phyloP scores from a whole-genome alignment of 2,113 vertebrate species.

The Hypanus sabinus region DNA sequence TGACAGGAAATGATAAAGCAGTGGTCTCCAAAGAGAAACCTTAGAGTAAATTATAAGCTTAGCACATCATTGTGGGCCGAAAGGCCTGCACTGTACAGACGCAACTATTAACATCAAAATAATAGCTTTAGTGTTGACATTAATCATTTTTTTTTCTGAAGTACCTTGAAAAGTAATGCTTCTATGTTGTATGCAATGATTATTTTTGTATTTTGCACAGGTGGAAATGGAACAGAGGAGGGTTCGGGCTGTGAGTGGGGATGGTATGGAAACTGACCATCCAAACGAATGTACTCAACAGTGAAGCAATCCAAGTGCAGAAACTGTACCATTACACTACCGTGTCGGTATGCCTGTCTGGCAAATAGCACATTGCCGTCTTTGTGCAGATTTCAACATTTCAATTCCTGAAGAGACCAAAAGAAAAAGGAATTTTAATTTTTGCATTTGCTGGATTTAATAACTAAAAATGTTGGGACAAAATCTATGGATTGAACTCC shows the following conservation, averaged over 20 bases:
- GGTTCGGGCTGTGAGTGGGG: constrained; percentile 54
- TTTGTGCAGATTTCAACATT: background rate
- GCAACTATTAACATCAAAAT: background rate
- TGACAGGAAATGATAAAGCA: no score
- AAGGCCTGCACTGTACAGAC: no score
- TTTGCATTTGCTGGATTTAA: background rate
- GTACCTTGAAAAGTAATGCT: background rate
- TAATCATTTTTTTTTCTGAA: background rate
- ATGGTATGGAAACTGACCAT: constrained; percentile 53
- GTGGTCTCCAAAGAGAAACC: no score
- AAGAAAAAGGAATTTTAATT: background rate
- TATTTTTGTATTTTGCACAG: constrained; percentile 51
- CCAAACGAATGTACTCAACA: constrained; percentile 65
- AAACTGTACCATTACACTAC: background rate
- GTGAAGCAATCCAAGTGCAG: constrained; percentile 43
- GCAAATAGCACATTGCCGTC: background rate
- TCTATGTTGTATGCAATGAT: background rate
- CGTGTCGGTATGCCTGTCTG: background rate
- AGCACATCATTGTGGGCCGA: no score
- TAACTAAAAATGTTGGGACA: background rate
- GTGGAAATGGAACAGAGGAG: constrained; percentile 76
- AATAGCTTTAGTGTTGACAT: background rate
- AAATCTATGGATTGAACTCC: background rate
- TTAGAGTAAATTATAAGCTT: no score
- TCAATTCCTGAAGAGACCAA: background rate